phyloP scores from a whole-genome alignment of 2,113 vertebrate species.

The Microcebus ravelobensis region DNA sequence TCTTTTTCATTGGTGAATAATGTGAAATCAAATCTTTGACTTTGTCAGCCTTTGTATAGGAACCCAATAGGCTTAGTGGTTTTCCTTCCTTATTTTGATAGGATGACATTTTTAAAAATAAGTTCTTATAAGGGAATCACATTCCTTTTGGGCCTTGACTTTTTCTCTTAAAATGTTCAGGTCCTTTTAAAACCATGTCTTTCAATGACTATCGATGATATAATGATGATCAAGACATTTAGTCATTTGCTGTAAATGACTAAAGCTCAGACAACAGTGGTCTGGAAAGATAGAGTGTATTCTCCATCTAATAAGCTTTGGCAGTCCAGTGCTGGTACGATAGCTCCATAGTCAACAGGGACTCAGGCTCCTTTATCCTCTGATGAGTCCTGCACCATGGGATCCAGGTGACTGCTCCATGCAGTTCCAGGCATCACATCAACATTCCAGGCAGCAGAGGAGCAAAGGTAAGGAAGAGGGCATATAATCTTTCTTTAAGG shows the following conservation, averaged over 20 bases:
- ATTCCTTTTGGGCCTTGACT: neutral
- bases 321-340: neutral
- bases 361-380: neutral
- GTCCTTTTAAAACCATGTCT: neutral
- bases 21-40: neutral
- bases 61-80: neutral
- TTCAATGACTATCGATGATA: neutral
- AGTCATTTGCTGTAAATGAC: neutral
- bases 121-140: neutral
- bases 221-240: neutral
- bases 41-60: neutral
- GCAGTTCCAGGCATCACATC: neutral
- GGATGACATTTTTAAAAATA: neutral
- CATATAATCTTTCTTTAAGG: neutral
- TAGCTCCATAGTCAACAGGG: neutral
- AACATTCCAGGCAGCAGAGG: neutral
- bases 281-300: neutral
- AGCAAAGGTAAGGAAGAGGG: neutral
- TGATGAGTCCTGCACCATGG: neutral
- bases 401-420: neutral
- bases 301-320: neutral
- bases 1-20: neutral
- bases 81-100: slow-evolving; percentile 21
- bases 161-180: slow-evolving; percentile 34
- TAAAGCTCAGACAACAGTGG: neutral